phyloP scores from a whole-genome alignment of 2,888 invertebrate genomes.

The Leptinotarsa haldemani region DNA sequence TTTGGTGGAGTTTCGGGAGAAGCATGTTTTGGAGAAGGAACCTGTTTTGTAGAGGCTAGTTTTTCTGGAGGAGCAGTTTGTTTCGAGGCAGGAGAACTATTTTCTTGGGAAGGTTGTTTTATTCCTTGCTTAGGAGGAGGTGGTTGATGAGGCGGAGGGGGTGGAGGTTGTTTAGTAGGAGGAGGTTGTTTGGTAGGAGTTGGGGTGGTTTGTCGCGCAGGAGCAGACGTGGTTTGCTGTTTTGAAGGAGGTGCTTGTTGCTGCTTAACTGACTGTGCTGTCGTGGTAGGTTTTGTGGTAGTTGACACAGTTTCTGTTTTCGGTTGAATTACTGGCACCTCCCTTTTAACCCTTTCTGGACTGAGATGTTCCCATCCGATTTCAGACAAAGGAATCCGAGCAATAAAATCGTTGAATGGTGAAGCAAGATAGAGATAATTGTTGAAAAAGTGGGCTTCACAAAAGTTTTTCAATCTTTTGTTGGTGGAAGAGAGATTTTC shows the following conservation, averaged over 20 bases:
- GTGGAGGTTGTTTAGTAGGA: constrained; percentile 17
- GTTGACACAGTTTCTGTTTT: constrained; percentile 28
- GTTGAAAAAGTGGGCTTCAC: constrained; percentile 76
- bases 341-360: constrained; percentile 38
- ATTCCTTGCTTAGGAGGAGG: constrained; percentile 25
- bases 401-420: constrained; percentile 76
- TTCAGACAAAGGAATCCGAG: constrained; percentile 72
- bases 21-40: constrained; percentile 32
- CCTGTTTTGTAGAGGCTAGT: constrained; percentile 36
- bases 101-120: constrained; percentile 40
- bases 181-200: constrained; percentile 28
- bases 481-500: constrained; percentile 76
- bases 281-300: constrained; percentile 46
- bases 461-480: constrained; percentile 68
- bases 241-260: constrained; percentile 41
- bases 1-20: constrained; percentile 40
- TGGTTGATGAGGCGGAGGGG: constrained; percentile 28
- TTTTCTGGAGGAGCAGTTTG: constrained; percentile 28
- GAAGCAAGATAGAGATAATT: constrained; percentile 76
- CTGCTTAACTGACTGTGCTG: constrained; percentile 39
- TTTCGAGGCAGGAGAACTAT: constrained; percentile 43
- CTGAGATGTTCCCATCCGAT: constrained; percentile 61
- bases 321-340: constrained; percentile 26
- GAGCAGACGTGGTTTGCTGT: constrained; percentile 44
- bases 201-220: constrained; percentile 47